These are phyloP conservation scores for Hystrix cristata DNA, from an alignment of 2,113 vertebrate genomes.

Conservation along the genomic window DNA sequence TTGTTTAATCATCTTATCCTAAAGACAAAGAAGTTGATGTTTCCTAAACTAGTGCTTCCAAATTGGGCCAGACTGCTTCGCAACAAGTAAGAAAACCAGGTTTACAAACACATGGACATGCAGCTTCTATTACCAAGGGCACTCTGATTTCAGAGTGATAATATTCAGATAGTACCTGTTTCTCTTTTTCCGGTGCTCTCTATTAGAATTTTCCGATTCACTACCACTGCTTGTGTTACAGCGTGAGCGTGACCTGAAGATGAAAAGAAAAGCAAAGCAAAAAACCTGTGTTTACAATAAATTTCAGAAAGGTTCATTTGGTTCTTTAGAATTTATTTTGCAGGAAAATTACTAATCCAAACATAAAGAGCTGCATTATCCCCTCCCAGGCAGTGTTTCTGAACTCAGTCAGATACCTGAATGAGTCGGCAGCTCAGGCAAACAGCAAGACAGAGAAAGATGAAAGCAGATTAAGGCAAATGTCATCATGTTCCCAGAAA, in stretches of 20 bases:
- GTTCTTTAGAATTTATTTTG: conserved; percentile 8
- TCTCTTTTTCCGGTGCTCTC: conserved; percentile 93
- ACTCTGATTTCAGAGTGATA: not conserved
- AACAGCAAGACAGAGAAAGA: not conserved
- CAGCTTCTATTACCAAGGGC: not conserved
- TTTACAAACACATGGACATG: not conserved
- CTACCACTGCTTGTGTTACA: conserved; percentile 96
- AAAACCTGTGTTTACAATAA: not conserved
- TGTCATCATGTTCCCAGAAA: not conserved
- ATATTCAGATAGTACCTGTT: conserved; percentile 88
- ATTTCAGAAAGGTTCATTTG: not conserved
- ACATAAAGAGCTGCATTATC: not conserved
- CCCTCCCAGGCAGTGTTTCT: not conserved
- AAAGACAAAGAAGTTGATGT: conserved; percentile 1
- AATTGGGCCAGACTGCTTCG: not conserved
- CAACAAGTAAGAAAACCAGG: not conserved
- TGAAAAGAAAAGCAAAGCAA: conserved; percentile 14
- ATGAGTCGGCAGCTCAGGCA: not conserved
- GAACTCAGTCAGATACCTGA: conserved; percentile 14
- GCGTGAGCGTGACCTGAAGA: conserved; percentile 92
- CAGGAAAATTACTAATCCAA: conserved; percentile 45
- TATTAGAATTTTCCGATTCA: conserved; percentile 94
- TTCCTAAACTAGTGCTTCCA: not conserved
- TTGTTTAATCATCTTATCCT: conserved; percentile 37
- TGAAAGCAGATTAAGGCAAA: not conserved